Evolutionary conservation across 2,888 invertebrate genomes (phyloP).

Genomic region (Cepaea hortensis): DNA sequence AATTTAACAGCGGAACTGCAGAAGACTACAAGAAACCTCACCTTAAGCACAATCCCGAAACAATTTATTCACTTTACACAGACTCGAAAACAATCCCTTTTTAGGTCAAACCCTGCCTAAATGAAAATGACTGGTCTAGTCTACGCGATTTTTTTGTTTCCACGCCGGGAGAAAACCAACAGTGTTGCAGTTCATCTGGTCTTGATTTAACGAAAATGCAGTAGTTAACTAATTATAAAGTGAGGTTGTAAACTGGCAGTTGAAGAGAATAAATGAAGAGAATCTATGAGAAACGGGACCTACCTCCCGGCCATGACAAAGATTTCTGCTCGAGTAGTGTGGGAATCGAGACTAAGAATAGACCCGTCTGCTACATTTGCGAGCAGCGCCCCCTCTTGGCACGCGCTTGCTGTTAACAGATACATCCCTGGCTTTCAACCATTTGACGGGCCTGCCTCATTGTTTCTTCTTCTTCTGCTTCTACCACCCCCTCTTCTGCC

Average conservation of each 20-base stretch:
- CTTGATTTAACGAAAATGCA: background rate
- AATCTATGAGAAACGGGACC: slow-evolving; percentile 28
- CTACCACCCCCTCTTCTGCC: too few relatives aligned
- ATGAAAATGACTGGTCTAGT: background rate
- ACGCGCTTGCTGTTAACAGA: slow-evolving; percentile 23
- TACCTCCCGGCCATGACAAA: slow-evolving; percentile 45
- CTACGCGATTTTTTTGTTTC: background rate
- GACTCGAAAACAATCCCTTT: slow-evolving; percentile 43
- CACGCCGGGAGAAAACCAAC: background rate
- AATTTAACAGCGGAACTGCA: background rate
- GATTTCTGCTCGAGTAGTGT: slow-evolving; percentile 43
- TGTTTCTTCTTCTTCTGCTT: too few relatives aligned
- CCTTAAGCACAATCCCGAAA: background rate
- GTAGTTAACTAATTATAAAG: background rate
- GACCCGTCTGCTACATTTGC: slow-evolving; percentile 40
- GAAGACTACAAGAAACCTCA: background rate
- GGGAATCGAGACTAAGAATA: slow-evolving; percentile 41
- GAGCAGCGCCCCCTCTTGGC: slow-evolving; percentile 39
- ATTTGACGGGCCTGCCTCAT: too few relatives aligned
- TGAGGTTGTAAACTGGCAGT: background rate
- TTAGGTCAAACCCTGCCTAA: slow-evolving; percentile 43
- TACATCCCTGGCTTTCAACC: too few relatives aligned
- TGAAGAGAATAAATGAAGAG: background rate
- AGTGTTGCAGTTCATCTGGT: background rate
- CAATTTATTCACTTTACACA: background rate